Base-by-base conservation (phyloP, 2,888 invertebrate genomes). In the Cinara cedri region DNA sequence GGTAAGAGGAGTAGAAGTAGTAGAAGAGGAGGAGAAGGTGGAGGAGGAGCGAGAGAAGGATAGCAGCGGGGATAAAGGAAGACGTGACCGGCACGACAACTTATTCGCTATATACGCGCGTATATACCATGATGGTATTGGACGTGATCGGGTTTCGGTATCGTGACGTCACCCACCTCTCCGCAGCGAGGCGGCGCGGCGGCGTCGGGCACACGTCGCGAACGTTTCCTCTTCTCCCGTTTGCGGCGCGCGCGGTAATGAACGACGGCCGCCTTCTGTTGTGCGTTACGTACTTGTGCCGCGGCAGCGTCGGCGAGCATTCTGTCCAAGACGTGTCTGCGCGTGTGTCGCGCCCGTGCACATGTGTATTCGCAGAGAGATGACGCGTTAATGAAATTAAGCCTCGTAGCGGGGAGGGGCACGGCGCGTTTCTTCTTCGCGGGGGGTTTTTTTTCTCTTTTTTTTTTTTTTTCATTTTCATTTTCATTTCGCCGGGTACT, bases 21-120 rank as follows among this genome's bases (percentile, higher is more conserved):
- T n/a, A n/a, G n/a, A n/a, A n/a, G 9, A 9, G 34, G 49, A 13
- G 71, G 44, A 9, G 75, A 44, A 19, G 49, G 62, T 2, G 16
- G 8, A 34, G 63, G 16, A n/a, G 4, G 44, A 34, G 34, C n/a
- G n/a, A 0, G 62, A 14, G 14, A 11, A 16, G 51, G 49, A 3
- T 34, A 42, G 49, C 14, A 10, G 62, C 21, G 42, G 42, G 70
- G 78, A 62, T 78, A 62, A 78, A 76, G 76, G 76, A 76, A 76
- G 76, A 78, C 78, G 78, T 78, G 78, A 78, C 78, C 78, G 78
- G 78, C 78, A 78, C 78, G 78, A 78, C 78, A 78, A 78, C 78
- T 70, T 66, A 49, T n/a, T n/a, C n/a, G n/a, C n/a, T n/a, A n/a
- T n/a, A n/a, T n/a, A n/a, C n/a, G n/a, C 49, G 34, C 34, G 3